Evolutionary conservation across 2,888 invertebrate genomes (phyloP), one percentile per base, ranked within the genome.

Genomic region (Tubulanus polymorphus): DNA sequence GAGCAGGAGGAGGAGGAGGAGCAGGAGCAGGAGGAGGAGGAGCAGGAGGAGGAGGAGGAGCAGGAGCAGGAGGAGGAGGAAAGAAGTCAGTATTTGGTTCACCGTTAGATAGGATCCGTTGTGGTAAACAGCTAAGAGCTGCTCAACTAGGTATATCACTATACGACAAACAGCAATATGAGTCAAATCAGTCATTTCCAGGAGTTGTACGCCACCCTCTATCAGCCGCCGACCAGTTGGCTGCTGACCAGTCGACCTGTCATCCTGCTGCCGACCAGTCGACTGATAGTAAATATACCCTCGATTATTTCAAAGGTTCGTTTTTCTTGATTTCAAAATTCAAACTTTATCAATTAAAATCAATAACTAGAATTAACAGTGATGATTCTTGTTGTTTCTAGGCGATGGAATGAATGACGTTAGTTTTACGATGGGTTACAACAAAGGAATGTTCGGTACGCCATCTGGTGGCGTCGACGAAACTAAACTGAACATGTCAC

Each of bases 181-280:
- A 85, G 70, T 81, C 80, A 23, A 86, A 86, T 74, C 86, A 86
- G 73, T 85, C 85, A 63, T 85, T 84, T 69, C 86, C 86, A n/a
- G 72, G 74, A 54, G 51, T 57, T 6, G 47, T 23, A 10, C 23
- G 41, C 20, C 18, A 28, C 20, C 25, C 48, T 8, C n/a, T 27
- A 10, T 8, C n/a, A 27, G 48, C 27, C 8, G 15, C 26, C 15
- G n/a, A 12, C 35, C 12, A n/a, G 12, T 35, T 35, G 35, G 12
- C 35, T 35, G 35, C 35, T 35, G 35, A n/a, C n/a, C 12, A n/a
- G n/a, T n/a, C n/a, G n/a, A n/a, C n/a, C n/a, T n/a, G n/a, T n/a
- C n/a, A n/a, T n/a, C n/a, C n/a, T n/a, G n/a, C n/a, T n/a, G n/a
- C n/a, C n/a, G n/a, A n/a, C n/a, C n/a, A n/a, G n/a, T n/a, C n/a